Evolutionary conservation across 2,888 invertebrate genomes (phyloP).

Genomic region (Orchesellides sinensis): DNA sequence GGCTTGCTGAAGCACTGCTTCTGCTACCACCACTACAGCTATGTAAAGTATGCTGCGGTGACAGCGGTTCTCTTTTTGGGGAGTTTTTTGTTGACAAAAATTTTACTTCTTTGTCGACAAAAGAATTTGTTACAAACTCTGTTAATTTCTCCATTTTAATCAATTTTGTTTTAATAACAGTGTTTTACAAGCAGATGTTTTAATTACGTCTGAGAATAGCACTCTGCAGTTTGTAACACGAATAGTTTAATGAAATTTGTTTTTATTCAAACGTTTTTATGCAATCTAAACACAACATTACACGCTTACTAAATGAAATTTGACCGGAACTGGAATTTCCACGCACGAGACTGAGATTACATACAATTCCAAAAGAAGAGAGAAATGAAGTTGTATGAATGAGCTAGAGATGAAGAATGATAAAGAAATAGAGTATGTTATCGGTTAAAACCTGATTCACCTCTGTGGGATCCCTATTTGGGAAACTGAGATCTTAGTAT

Average conservation of each 20-base stretch:
- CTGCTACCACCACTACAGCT: slow-evolving; percentile 26
- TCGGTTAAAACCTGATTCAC: slow-evolving; percentile 39
- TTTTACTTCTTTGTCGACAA: slow-evolving; percentile 79
- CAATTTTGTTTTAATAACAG: too few species aligned
- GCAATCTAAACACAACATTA: too few species aligned
- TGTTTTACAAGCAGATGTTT: too few species aligned
- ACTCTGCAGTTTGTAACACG: too few species aligned
- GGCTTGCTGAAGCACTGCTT: slow-evolving; percentile 37
- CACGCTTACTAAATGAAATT: too few species aligned
- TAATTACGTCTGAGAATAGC: too few species aligned
- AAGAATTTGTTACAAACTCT: slow-evolving; percentile 93
- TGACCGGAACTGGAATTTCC: too few species aligned
- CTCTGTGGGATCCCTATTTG: too few species aligned
- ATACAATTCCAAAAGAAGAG: not conserved
- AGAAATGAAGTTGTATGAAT: not conserved
- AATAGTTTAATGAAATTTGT: too few species aligned
- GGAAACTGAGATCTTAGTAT: too few species aligned
- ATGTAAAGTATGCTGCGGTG: slow-evolving; percentile 48
- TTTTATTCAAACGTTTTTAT: too few species aligned
- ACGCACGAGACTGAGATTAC: not conserved
- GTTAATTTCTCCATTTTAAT: slow-evolving; percentile 89
- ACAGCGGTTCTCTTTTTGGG: slow-evolving; percentile 70
- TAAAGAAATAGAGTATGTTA: slow-evolving; percentile 27
- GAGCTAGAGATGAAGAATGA: slow-evolving; percentile 48
- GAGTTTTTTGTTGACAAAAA: slow-evolving; percentile 58